Percentiles rank a stretch among this genome's conserved stretches.
Conservation (phyloP, 1,140 invertebrate genomes). For the Drosophila bifasciata region DNA sequence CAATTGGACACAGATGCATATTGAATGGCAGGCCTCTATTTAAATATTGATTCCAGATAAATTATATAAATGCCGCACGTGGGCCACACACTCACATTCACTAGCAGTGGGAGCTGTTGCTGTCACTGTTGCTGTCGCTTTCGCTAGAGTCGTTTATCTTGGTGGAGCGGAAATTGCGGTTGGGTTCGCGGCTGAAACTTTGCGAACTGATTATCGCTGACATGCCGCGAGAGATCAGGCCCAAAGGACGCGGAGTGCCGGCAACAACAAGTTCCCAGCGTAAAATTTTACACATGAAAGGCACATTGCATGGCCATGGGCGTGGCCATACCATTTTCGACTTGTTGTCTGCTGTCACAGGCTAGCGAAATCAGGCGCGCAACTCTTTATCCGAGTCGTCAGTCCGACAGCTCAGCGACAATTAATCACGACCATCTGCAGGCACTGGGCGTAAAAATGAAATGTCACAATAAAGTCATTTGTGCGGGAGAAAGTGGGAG, state of each 20-base stretch:
- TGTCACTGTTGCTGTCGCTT: slow-evolving; percentile 16
- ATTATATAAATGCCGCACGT: slow-evolving; percentile 54
- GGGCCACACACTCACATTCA: slow-evolving; percentile 5
- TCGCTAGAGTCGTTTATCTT: slow-evolving; percentile 52
- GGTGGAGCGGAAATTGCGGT: slow-evolving; percentile 62
- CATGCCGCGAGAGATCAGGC: slow-evolving; percentile 34
- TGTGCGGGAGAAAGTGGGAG: slow-evolving; percentile 31
- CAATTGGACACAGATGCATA: slow-evolving; percentile 47
- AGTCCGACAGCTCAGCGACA: slow-evolving; percentile 53
- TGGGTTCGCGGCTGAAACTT: slow-evolving; percentile 59
- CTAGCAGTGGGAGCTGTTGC: not conserved
- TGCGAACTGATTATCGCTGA: slow-evolving; percentile 64
- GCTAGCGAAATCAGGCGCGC: slow-evolving; percentile 37
- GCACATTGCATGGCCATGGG: not conserved
- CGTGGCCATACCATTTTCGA: slow-evolving; percentile 1
- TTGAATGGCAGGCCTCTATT: slow-evolving; percentile 42
- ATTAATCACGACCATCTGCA: slow-evolving; percentile 72
- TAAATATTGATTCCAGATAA: slow-evolving; percentile 56
- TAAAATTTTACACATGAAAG: slow-evolving; percentile 23
- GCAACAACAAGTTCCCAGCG: slow-evolving; percentile 44
- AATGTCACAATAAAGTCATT: slow-evolving; percentile 72
- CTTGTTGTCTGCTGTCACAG: slow-evolving; percentile 44
- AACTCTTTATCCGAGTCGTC: slow-evolving; percentile 55
- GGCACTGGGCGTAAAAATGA: slow-evolving; percentile 65
- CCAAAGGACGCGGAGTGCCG: not conserved